A percentile compares a stretch with the other conserved stretches of the same genome.
phyloP scores from a whole-genome alignment of 2,888 invertebrate genomes.

The Tenthredo scrophulariae region DNA sequence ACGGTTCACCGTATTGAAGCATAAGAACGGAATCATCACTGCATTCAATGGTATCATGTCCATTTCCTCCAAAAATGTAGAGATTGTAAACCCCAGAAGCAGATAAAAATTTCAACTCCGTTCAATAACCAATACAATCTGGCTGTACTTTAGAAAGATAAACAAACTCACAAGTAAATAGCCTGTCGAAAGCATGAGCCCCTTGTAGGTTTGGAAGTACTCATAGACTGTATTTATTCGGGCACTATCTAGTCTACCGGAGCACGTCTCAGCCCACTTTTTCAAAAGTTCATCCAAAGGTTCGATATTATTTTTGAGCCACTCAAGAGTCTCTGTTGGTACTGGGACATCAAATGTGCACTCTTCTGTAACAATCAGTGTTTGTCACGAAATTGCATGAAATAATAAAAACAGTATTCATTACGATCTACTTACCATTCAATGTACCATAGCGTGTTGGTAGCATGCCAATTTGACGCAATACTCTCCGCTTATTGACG shows the following conservation, averaged over 20 bases:
- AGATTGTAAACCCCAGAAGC: no score
- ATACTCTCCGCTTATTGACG: not conserved
- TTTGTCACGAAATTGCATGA: not conserved
- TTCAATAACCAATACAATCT: not conserved
- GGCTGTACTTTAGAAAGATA: slow-evolving; percentile 38
- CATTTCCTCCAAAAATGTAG: no score
- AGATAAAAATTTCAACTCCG: not conserved
- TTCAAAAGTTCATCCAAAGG: slow-evolving; percentile 36
- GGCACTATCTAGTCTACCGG: slow-evolving; percentile 42
- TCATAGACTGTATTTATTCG: not conserved
- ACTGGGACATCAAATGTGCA: not conserved
- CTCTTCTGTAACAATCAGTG: not conserved
- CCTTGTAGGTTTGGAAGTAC: not conserved
- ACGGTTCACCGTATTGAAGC: no score
- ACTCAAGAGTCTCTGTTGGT: not conserved
- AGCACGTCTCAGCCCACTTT: not conserved
- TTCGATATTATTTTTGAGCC: slow-evolving; percentile 15
- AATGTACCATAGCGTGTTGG: not conserved
- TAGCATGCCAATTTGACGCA: not conserved
- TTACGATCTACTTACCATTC: slow-evolving; percentile 1
- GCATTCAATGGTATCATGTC: no score
- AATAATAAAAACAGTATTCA: not conserved
- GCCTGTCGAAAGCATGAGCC: not conserved
- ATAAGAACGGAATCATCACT: no score
- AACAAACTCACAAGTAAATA: slow-evolving; percentile 35